These are phyloP conservation scores for Tricholauxania praeusta DNA, from an alignment of 2,888 invertebrate species.

Conservation along the genomic window DNA sequence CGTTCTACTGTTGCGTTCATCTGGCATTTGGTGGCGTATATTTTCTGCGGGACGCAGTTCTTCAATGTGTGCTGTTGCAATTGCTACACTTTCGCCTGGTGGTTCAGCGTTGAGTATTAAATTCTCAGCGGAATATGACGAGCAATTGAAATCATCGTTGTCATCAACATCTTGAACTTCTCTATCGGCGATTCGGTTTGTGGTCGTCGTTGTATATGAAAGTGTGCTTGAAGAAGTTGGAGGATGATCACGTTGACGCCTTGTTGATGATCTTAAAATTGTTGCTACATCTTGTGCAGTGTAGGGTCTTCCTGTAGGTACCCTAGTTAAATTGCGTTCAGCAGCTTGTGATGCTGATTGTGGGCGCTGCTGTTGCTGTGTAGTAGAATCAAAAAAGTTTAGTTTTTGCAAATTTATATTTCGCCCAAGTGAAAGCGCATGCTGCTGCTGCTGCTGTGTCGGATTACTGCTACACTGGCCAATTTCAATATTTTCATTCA, in stretches of 20 bases:
- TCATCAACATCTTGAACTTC: conserved; percentile 23
- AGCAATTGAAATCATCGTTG: conserved; percentile 8
- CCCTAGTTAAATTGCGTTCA: conserved; percentile 12
- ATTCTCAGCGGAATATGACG: conserved; percentile 54
- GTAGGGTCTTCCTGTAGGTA: conserved; percentile 38
- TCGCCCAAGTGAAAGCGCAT: conserved; percentile 40
- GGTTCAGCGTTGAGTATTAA: conserved; percentile 54
- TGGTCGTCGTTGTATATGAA: too few species aligned
- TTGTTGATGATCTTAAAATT: conserved; percentile 49
- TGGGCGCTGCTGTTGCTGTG: conserved; percentile 31
- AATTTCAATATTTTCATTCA: conserved; percentile 49
- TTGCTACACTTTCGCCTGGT: conserved; percentile 53
- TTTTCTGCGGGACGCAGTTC: neutral
- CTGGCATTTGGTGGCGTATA: neutral
- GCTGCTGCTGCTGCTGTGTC: conserved; percentile 51
- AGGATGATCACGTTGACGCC: conserved; percentile 4
- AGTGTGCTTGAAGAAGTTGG: too few species aligned
- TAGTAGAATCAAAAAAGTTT: neutral
- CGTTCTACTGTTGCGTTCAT: conserved; percentile 38
- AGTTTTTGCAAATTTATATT: neutral
- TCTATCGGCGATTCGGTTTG: conserved; percentile 40
- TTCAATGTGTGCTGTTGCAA: conserved; percentile 36
- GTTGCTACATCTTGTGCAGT: conserved; percentile 55
- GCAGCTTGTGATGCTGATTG: conserved; percentile 38
- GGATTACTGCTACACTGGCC: conserved; percentile 41